Percentiles rank a stretch among this genome's conserved stretches.
These are phyloP conservation scores for Pyxicephalus adspersus DNA, from an alignment of 2,113 vertebrate species.

Conservation along the genomic window DNA sequence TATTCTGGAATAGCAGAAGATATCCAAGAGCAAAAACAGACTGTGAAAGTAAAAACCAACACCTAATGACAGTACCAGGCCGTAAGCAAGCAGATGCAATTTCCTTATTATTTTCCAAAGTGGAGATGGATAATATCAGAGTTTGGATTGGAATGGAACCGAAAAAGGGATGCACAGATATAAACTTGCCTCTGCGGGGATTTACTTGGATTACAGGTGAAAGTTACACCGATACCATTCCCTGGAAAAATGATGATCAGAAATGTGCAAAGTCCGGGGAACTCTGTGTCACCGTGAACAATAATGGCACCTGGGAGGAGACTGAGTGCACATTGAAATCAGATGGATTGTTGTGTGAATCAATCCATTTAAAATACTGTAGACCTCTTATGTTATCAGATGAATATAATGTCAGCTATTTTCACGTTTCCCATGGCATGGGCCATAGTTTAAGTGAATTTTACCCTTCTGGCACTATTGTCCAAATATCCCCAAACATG, in stretches of 20 bases:
- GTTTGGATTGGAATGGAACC: constrained; percentile 73
- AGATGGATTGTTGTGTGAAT: constrained; percentile 75
- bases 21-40: constrained; percentile 61
- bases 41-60: constrained; percentile 63
- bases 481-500: neutral
- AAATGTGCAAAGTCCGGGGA: constrained; percentile 59
- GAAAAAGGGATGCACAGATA: neutral
- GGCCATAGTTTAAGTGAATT: constrained; percentile 57
- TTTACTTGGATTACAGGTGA: constrained; percentile 75
- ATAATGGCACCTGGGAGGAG: constrained; percentile 66
- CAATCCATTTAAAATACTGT: constrained; percentile 67
- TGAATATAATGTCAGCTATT: constrained; percentile 17
- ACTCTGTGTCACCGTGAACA: constrained; percentile 63
- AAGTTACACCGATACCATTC: constrained; percentile 63
- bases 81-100: constrained; percentile 70
- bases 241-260: constrained; percentile 62
- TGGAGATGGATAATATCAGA: neutral
- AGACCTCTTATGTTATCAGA: constrained; percentile 7
- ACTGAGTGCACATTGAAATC: constrained; percentile 57
- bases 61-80: constrained; percentile 74
- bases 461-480: constrained; percentile 59
- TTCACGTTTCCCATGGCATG: constrained; percentile 65
- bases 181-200: constrained; percentile 61
- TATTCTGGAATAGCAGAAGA: constrained; percentile 56
- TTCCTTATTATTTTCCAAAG: constrained; percentile 59